Percentiles rank a stretch among this genome's conserved stretches.
phyloP scores from a whole-genome alignment of 2,797 vertebrate species.

The Propithecus deckenii region DNA sequence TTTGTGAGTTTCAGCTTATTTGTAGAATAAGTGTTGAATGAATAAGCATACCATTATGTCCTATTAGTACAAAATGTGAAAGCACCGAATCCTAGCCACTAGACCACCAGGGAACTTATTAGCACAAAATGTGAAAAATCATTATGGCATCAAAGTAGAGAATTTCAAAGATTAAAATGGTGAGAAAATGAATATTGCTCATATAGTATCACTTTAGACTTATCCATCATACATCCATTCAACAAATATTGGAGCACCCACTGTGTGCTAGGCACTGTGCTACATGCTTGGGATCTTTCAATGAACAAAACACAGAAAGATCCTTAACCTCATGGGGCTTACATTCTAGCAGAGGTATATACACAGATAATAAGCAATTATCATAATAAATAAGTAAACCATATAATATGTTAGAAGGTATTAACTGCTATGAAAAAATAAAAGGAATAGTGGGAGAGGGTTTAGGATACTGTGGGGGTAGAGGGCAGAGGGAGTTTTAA shows the following conservation, averaged over 20 bases:
- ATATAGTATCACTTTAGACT: background rate
- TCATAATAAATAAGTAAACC: background rate
- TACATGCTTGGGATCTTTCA: background rate
- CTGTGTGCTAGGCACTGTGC: background rate
- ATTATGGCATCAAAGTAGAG: background rate
- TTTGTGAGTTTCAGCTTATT: background rate
- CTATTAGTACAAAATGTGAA: background rate
- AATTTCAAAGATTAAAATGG: conserved; percentile 29
- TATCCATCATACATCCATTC: background rate
- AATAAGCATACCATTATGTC: background rate
- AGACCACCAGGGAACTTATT: no score
- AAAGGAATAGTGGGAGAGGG: background rate
- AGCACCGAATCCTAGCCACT: background rate
- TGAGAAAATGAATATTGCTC: background rate
- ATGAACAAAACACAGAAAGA: background rate
- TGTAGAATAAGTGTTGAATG: background rate
- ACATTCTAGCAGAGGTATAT: background rate
- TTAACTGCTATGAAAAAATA: background rate
- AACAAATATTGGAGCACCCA: background rate
- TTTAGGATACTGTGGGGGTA: background rate
- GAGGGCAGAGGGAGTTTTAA: background rate
- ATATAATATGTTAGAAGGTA: background rate
- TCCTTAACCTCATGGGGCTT: background rate
- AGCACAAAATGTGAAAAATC: background rate
- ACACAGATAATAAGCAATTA: background rate